These are phyloP conservation scores for Pimephales promelas DNA, from an alignment of 2,113 vertebrate genomes.

Conservation along the genomic window DNA sequence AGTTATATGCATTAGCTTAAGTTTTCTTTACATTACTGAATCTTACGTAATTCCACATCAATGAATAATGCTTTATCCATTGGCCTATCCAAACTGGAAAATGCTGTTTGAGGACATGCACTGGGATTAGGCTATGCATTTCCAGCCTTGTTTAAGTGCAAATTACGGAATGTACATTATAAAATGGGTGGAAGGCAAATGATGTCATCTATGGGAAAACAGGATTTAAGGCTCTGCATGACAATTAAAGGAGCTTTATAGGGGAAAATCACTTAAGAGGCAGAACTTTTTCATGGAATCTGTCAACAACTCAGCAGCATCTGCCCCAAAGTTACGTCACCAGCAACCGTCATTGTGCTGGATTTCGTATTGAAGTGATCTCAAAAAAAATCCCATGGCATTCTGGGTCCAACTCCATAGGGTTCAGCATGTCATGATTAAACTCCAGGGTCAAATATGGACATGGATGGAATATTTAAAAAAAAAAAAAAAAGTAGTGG, in stretches of 20 bases:
- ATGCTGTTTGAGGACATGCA: background rate
- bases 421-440: background rate
- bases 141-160: conserved; percentile 19
- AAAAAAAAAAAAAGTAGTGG: background rate
- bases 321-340: conserved; percentile 8
- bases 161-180: conserved; percentile 11
- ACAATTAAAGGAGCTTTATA: conserved; percentile 37
- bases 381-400: too few species aligned
- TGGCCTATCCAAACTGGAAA: background rate
- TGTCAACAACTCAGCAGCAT: conserved; percentile 30
- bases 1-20: background rate
- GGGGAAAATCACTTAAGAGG: conserved; percentile 15
- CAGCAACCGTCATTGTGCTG: conserved; percentile 3
- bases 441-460: background rate
- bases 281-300: conserved; percentile 26
- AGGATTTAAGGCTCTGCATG: conserved; percentile 13
- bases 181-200: conserved; percentile 9
- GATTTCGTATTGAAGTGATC: background rate
- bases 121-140: conserved; percentile 1
- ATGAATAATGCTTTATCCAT: conserved; percentile 10
- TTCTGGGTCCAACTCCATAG: too few species aligned
- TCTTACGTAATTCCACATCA: conserved; percentile 13
- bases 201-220: conserved; percentile 21
- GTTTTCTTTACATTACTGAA: background rate
- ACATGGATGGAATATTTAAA: background rate